A percentile compares a stretch with the other conserved stretches of the same genome.
phyloP scores from a whole-genome alignment of 2,888 invertebrate genomes.

The Euphydryas editha region DNA sequence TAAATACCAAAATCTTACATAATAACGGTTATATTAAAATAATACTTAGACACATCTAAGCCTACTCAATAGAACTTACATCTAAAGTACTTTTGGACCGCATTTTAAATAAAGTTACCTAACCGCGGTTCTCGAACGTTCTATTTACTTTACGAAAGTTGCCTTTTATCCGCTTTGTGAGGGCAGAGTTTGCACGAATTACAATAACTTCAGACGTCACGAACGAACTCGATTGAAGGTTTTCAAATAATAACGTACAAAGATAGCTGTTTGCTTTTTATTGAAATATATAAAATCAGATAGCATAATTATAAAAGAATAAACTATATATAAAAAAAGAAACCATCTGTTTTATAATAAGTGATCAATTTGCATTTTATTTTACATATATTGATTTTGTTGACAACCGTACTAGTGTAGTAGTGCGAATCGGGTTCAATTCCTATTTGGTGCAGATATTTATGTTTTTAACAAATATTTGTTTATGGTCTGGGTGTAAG shows the following conservation, averaged over 20 bases:
- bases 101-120: conserved; percentile 9
- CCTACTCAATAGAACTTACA: neutral
- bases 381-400: too few species aligned
- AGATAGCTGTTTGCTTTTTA: neutral
- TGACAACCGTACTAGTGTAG: too few species aligned
- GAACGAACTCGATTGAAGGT: conserved; percentile 17
- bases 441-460: too few species aligned
- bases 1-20: too few species aligned
- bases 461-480: too few species aligned
- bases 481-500: too few species aligned
- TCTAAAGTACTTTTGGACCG: neutral
- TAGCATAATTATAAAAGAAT: neutral
- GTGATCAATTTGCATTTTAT: too few species aligned
- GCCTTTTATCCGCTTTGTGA: conserved; percentile 18
- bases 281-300: neutral
- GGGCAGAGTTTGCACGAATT: conserved; percentile 18
- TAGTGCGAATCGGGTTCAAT: too few species aligned
- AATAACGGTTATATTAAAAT: too few species aligned
- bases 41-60: neutral
- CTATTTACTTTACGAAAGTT: conserved; percentile 22
- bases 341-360: neutral
- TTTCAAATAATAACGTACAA: neutral
- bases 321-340: neutral
- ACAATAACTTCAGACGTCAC: conserved; percentile 24
- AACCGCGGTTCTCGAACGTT: conserved; percentile 17